Evolutionary conservation across 2,797 vertebrate genomes (phyloP).

Genomic region (Distichodus sexfasciatus): DNA sequence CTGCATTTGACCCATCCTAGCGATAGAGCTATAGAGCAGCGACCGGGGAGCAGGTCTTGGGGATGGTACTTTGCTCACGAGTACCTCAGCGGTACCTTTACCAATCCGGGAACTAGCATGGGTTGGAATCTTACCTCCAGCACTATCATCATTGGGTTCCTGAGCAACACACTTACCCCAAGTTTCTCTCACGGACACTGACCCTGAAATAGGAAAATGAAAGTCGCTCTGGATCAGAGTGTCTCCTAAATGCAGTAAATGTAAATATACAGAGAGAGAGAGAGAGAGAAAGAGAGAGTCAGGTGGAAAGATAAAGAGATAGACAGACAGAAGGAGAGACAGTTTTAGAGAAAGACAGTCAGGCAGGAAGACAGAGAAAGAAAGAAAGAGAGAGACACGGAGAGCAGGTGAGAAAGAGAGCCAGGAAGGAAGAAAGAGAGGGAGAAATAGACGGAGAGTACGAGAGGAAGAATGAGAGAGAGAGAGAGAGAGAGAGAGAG

Average conservation of each 20-base stretch:
- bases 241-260: no score
- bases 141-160: no score
- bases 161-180: no score
- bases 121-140: no score
- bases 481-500: neutral
- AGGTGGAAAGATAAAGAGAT: neutral
- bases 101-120: no score
- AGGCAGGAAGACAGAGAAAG: constrained; percentile 2
- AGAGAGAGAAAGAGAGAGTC: neutral
- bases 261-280: neutral
- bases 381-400: neutral
- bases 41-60: no score
- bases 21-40: neutral
- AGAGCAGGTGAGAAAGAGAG: neutral
- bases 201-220: no score
- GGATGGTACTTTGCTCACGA: no score
- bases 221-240: no score
- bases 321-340: neutral
- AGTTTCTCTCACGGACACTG: no score
- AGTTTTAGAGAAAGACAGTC: neutral
- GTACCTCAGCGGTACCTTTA: no score
- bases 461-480: neutral
- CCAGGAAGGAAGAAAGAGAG: neutral
- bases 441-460: neutral
- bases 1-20: no score